These are phyloP conservation scores for Drosophila nr. perissopoda DNA, from an alignment of 2,888 invertebrate species.

Conservation along the genomic window DNA sequence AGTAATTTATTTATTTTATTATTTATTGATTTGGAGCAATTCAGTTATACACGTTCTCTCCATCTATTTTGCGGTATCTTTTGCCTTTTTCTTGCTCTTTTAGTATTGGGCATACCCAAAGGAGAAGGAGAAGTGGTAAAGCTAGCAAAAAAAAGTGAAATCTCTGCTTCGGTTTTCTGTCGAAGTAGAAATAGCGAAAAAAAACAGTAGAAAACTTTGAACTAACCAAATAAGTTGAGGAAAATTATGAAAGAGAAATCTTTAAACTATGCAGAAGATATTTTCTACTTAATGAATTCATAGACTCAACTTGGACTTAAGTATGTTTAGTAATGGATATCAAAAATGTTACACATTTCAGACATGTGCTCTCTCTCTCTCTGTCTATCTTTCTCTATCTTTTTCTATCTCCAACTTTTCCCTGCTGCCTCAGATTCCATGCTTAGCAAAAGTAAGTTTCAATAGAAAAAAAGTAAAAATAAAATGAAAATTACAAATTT, in stretches of 20 bases:
- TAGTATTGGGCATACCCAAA: neutral
- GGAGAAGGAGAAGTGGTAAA: too few species aligned
- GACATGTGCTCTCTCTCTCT: neutral
- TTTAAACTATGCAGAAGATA: neutral
- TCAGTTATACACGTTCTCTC: neutral
- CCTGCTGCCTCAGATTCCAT: neutral
- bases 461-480: neutral
- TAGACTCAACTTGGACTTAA: neutral
- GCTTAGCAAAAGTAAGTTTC: neutral
- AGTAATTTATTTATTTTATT: neutral
- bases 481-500: neutral
- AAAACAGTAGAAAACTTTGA: neutral
- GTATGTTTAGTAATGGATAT: neutral
- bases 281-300: neutral
- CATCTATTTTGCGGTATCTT: neutral
- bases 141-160: neutral
- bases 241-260: neutral
- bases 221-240: rapidly evolving
- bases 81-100: neutral
- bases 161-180: too few species aligned
- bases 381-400: neutral
- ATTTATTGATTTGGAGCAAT: neutral
- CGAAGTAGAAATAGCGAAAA: neutral
- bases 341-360: neutral
- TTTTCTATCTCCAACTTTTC: neutral